Evolutionary conservation across 2,113 vertebrate genomes (phyloP).

Genomic region (Kryptolebias marmoratus): DNA sequence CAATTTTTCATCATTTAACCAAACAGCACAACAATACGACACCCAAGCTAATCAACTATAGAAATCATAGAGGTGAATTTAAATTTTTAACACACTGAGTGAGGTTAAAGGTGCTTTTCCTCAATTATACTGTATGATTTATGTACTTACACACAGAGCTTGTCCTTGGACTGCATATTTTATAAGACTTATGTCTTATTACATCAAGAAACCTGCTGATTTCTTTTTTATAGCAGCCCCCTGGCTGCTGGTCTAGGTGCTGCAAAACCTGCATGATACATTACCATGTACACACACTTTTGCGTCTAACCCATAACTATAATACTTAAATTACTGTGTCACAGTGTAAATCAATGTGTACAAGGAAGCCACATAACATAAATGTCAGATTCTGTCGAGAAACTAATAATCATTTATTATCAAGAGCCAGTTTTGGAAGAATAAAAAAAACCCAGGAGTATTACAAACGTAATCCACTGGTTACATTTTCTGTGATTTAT

Average conservation of each 20-base stretch:
- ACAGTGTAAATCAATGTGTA: slow-evolving; percentile 25
- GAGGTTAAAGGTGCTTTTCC: slow-evolving; percentile 9
- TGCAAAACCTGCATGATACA: slow-evolving; percentile 11
- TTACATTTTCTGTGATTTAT: slow-evolving; percentile 43
- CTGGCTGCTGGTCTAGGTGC: slow-evolving; percentile 3
- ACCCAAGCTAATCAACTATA: background rate
- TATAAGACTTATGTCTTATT: slow-evolving; percentile 44
- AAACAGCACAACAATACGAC: background rate
- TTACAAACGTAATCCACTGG: slow-evolving; percentile 31
- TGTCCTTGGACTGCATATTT: slow-evolving; percentile 42
- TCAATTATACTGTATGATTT: background rate
- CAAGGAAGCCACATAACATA: slow-evolving; percentile 35
- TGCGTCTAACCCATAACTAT: slow-evolving; percentile 33
- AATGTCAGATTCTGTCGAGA: slow-evolving; percentile 46
- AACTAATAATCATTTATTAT: slow-evolving; percentile 54
- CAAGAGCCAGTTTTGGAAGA: slow-evolving; percentile 18
- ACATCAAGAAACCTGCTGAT: slow-evolving; percentile 30
- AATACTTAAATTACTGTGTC: slow-evolving; percentile 41
- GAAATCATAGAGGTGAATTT: background rate
- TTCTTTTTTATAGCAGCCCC: slow-evolving; percentile 15
- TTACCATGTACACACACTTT: slow-evolving; percentile 10
- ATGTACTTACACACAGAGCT: slow-evolving; percentile 15
- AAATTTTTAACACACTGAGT: background rate
- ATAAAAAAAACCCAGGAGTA: background rate
- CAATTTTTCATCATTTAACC: slow-evolving; percentile 11